Conservation (phyloP, 2,113 vertebrate species). For the Rhabdomys dilectus region DNA sequence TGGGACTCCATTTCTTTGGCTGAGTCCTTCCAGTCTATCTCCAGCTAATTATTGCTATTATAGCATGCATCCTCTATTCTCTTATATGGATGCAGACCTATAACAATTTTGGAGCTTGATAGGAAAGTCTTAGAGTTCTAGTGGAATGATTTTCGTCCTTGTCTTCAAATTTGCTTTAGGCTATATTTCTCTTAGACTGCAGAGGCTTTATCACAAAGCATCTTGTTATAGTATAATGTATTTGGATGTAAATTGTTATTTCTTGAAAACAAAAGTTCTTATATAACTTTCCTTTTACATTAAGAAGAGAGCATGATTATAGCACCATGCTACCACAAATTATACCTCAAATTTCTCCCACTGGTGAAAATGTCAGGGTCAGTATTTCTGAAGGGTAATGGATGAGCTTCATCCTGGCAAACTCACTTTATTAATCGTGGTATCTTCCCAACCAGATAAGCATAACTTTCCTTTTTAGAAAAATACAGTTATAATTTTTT, state of each 20-base stretch:
- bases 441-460: neutral
- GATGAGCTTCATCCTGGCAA: neutral
- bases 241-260: neutral
- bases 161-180: neutral
- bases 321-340: neutral
- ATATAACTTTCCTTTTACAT: neutral
- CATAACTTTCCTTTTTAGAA: neutral
- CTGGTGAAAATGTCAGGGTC: neutral
- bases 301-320: neutral
- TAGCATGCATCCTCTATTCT: neutral
- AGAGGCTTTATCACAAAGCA: neutral
- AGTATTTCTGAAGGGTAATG: neutral
- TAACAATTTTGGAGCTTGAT: neutral
- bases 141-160: neutral
- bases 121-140: neutral
- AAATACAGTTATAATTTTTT: neutral
- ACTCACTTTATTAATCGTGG: neutral
- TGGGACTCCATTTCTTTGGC: neutral
- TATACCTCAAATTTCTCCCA: neutral
- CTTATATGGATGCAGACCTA: neutral
- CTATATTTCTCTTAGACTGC: neutral
- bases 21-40: neutral
- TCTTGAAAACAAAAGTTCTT: neutral
- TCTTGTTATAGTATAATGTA: neutral
- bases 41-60: fast-evolving